Percentiles rank a stretch among this genome's conserved stretches.
These are phyloP conservation scores for Phaenicophaeus curvirostris DNA, from an alignment of 2,797 vertebrate genomes.

Conservation along the genomic window DNA sequence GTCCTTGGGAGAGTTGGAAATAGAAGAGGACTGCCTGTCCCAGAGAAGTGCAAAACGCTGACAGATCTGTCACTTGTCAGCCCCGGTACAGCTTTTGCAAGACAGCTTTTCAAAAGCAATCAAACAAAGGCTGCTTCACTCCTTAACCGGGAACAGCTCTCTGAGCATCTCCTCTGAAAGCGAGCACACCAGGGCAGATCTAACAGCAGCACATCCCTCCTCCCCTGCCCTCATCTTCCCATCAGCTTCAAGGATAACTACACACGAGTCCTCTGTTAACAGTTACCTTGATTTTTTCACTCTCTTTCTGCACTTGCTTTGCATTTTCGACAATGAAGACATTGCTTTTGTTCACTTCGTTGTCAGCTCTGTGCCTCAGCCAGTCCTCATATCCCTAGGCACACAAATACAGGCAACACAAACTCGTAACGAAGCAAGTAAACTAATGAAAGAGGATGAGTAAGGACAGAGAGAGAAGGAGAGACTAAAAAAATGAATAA, in stretches of 20 bases:
- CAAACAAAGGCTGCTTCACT: slow-evolving; percentile 20
- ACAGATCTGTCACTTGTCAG: slow-evolving; percentile 48
- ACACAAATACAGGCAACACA: slow-evolving; percentile 30
- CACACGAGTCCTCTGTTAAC: rapidly evolving
- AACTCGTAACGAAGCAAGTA: neutral
- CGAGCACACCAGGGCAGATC: neutral
- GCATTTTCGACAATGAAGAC: slow-evolving; percentile 90
- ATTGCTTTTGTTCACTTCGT: slow-evolving; percentile 93
- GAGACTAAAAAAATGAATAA: neutral
- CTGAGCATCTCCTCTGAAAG: neutral
- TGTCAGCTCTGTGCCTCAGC: slow-evolving; percentile 96
- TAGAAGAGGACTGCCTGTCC: slow-evolving; percentile 59
- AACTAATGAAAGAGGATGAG: neutral
- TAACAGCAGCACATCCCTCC: neutral
- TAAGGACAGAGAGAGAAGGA: neutral
- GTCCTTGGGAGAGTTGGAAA: slow-evolving; percentile 52
- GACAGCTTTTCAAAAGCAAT: slow-evolving; percentile 41
- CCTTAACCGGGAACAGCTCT: neutral
- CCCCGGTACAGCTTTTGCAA: neutral
- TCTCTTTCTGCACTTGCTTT: slow-evolving; percentile 85
- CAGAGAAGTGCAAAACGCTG: neutral
- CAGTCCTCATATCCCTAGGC: slow-evolving; percentile 97
- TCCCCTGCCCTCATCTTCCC: neutral
- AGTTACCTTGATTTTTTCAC: slow-evolving; percentile 94
- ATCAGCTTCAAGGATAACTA: neutral